These are phyloP conservation scores for Pollenia amentaria DNA, from an alignment of 2,888 invertebrate species.

Conservation along the genomic window DNA sequence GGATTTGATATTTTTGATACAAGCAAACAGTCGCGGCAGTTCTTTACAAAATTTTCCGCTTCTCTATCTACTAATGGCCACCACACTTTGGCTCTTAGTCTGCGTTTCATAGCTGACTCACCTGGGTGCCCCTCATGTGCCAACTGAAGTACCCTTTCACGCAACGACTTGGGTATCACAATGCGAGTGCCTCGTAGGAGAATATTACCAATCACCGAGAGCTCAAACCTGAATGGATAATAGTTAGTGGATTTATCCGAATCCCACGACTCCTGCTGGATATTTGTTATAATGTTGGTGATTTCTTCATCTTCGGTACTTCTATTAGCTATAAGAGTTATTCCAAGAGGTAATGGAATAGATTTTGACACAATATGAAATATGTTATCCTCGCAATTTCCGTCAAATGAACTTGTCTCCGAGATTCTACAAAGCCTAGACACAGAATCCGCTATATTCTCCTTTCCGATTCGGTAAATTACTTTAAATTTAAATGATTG, in stretches of 20 bases:
- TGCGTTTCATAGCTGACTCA: slow-evolving; percentile 65
- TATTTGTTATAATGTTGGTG: slow-evolving; percentile 18
- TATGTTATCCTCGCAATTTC: slow-evolving; percentile 55
- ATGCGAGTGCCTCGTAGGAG: background rate
- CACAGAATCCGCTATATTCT: slow-evolving; percentile 62
- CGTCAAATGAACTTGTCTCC: slow-evolving; percentile 46
- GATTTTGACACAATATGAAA: slow-evolving; percentile 57
- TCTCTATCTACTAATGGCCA: slow-evolving; percentile 62
- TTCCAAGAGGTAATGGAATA: slow-evolving; percentile 42
- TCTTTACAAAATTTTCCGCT: slow-evolving; percentile 55
- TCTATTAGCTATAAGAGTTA: slow-evolving; percentile 45
- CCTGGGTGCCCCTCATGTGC: slow-evolving; percentile 79
- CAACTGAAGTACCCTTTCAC: slow-evolving; percentile 50
- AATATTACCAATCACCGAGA: no score
- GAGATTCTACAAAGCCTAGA: slow-evolving; percentile 63
- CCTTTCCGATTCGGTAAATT: slow-evolving; percentile 54
- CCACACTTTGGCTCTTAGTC: slow-evolving; percentile 67
- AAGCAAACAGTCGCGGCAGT: slow-evolving; percentile 62
- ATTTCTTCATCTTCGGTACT: slow-evolving; percentile 56
- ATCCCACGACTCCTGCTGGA: slow-evolving; percentile 16
- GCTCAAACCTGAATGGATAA: no score
- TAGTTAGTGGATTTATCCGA: no score
- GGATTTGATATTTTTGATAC: slow-evolving; percentile 59
- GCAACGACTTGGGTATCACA: slow-evolving; percentile 67
- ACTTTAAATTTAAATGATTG: slow-evolving; percentile 54